These are phyloP conservation scores for Pipra filicauda DNA, from an alignment of 2,113 vertebrate genomes.

Conservation along the genomic window DNA sequence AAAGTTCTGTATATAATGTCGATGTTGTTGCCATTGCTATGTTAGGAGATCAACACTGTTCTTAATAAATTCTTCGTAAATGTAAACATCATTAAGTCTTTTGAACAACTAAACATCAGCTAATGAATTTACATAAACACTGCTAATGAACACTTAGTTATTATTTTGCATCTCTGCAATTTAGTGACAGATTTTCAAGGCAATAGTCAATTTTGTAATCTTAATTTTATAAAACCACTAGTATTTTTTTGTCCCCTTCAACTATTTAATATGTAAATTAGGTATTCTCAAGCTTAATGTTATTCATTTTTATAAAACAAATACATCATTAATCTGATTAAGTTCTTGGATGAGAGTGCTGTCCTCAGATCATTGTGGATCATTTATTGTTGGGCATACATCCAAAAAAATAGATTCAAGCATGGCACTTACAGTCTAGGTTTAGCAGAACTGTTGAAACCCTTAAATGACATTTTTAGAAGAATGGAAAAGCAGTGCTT, in stretches of 20 bases:
- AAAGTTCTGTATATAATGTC: constrained; percentile 28
- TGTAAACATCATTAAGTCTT: constrained; percentile 64
- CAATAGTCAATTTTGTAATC: constrained; percentile 75
- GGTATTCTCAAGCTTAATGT: constrained; percentile 80
- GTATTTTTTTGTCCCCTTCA: constrained; percentile 76
- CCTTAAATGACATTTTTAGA: constrained; percentile 65
- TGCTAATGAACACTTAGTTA: constrained; percentile 69
- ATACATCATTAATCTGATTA: constrained; percentile 95
- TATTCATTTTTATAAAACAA: constrained; percentile 90
- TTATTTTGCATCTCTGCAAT: constrained; percentile 75
- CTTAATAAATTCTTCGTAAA: constrained; percentile 10
- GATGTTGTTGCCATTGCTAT: constrained; percentile 19
- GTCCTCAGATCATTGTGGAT: constrained; percentile 81
- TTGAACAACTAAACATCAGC: constrained; percentile 48
- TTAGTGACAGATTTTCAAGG: constrained; percentile 75
- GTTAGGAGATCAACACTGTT: constrained; percentile 24
- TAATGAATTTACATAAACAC: constrained; percentile 71
- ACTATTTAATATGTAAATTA: constrained; percentile 78
- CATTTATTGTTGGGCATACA: constrained; percentile 77
- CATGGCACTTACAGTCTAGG: constrained; percentile 71
- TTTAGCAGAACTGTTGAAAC: constrained; percentile 70
- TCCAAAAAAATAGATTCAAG: constrained; percentile 80
- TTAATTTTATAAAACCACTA: constrained; percentile 69
- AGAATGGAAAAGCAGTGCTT: constrained; percentile 62
- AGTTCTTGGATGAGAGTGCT: constrained; percentile 79